These are phyloP conservation scores for Lordiphosa collinella DNA, from an alignment of 1,140 invertebrate genomes.

Conservation along the genomic window DNA sequence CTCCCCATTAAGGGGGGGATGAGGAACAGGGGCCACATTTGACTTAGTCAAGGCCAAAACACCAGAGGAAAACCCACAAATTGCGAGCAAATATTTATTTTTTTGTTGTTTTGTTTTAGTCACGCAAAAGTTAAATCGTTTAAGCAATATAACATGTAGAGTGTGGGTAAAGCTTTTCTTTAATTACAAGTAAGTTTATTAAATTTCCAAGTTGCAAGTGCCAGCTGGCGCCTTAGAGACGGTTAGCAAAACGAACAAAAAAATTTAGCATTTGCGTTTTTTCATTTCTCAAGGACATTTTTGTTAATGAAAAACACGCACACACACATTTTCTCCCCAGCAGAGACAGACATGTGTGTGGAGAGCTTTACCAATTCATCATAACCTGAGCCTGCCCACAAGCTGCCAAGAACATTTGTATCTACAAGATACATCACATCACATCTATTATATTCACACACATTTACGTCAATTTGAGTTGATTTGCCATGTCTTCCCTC, in stretches of 20 bases:
- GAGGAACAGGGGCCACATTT: constrained; percentile 1
- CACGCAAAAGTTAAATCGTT: constrained; percentile 22
- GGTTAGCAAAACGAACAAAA: constrained; percentile 9
- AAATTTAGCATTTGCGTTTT: constrained; percentile 1
- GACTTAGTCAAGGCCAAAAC: constrained; percentile 24
- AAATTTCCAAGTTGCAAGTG: constrained; percentile 3
- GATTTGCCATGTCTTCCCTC: constrained; percentile 7
- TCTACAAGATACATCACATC: constrained; percentile 36
- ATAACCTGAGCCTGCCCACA: constrained; percentile 17
- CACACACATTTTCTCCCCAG: neutral
- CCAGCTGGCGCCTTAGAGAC: constrained; percentile 15
- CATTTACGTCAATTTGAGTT: constrained; percentile 21
- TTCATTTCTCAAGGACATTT: constrained; percentile 5
- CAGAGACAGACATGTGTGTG: neutral
- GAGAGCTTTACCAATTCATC: constrained; percentile 7
- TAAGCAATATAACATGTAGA: constrained; percentile 8
- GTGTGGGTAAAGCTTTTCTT: neutral
- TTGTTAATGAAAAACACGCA: constrained; percentile 13
- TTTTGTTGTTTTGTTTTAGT: constrained; percentile 8
- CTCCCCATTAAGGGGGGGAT: constrained; percentile 1
- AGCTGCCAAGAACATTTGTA: constrained; percentile 41
- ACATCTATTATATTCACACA: constrained; percentile 18
- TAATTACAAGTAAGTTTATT: constrained; percentile 11
- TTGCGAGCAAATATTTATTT: constrained; percentile 21
- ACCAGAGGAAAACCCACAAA: constrained; percentile 5